Evolutionary conservation across 2,797 vertebrate species (phyloP), one percentile per base, ranked within the genome.

Genomic region (Phrynocephalus guinanensis): DNA sequence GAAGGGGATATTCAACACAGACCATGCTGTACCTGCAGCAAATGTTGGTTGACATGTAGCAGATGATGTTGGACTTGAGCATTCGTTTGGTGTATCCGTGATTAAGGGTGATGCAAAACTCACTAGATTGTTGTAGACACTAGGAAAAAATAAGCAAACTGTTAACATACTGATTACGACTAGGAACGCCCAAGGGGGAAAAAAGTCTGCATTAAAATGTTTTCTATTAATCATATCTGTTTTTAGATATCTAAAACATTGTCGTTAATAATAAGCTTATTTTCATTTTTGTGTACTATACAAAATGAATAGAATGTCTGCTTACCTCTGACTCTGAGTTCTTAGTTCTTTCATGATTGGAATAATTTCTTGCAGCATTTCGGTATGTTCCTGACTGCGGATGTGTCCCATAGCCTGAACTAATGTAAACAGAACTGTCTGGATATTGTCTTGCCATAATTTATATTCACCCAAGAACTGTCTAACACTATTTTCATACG

Each of bases 361-460:
- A 38, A 98, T 99, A 92, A 99, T 98, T 95, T 99, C 98, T 92
- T 99, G 99, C 93, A 99, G 97, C 93, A 99, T 98, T 90, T 99
- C 99, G 44, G 97, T 95, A 56, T 99, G 98, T 93, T 99, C 98
- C 87, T 98, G 98, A 96, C 95, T 98, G 91, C 98, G 98, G 1
- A 98, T 97, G 96, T 99, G 98, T 84, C 98, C 98, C 75, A 98
- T 98, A 91, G 98, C 98, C 95, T 99, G 99, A 86, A 99, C 98
- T 93, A 99, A 97, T 0, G 98, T 99, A 96, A 99, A 99, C 84
- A 99, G 93, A 90, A 99, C 98, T 6, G 99, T 98, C 97, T 99
- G 99, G 95, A 99, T 98, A 95, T 99, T 99, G 96, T 99, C 99
- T 93, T 99, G 99, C 99, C 99, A 99, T 0, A 98, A 98, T 93